Percentiles rank a stretch among this genome's conserved stretches.
Evolutionary conservation across 1,140 invertebrate genomes (phyloP).

Genomic region (Drosophila burlai): DNA sequence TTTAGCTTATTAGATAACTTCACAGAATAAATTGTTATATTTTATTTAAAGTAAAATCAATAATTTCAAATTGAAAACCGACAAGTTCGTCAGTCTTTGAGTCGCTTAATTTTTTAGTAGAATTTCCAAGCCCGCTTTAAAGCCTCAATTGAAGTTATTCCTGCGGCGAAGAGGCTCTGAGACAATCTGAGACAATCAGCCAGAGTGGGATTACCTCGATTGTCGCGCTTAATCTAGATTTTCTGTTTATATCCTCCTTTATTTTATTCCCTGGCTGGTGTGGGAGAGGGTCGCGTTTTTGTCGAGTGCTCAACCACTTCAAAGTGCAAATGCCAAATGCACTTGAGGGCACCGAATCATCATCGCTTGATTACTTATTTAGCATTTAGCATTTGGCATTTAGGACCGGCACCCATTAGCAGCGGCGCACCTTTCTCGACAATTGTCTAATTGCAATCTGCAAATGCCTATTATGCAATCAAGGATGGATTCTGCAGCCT

Average conservation of each 20-base stretch:
- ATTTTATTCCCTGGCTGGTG: no score
- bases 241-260: conserved; percentile 1
- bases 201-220: conserved; percentile 34
- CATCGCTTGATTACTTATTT: conserved; percentile 80
- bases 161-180: background rate
- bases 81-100: no score
- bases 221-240: conserved; percentile 10
- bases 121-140: background rate
- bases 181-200: conserved; percentile 9
- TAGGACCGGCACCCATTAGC: conserved; percentile 69
- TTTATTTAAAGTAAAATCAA: background rate
- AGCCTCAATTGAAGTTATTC: background rate
- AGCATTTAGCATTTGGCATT: conserved; percentile 51
- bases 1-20: no score
- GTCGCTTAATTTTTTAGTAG: background rate
- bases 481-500: conserved; percentile 18
- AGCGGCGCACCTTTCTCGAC: conserved; percentile 19
- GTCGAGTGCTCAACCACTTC: conserved; percentile 62
- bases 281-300: conserved; percentile 15
- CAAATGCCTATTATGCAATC: conserved; percentile 73
- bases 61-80: background rate
- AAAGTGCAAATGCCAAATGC: conserved; percentile 73
- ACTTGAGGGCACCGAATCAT: conserved; percentile 52
- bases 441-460: conserved; percentile 77
- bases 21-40: background rate